Evolutionary conservation across 2,888 invertebrate species (phyloP).

Genomic region (Nemurella pictetii): DNA sequence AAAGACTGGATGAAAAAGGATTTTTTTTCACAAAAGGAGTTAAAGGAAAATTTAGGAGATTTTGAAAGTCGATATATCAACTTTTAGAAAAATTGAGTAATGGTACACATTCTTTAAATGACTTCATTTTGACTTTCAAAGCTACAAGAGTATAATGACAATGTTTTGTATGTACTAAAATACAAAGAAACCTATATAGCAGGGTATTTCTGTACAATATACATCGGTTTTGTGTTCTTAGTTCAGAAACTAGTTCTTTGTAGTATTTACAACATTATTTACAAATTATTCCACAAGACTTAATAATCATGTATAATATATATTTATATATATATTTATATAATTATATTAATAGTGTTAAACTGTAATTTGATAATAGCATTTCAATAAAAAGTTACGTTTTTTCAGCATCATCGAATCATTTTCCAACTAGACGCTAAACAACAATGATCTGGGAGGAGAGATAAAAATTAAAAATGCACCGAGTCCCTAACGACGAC

Average conservation of each 20-base stretch:
- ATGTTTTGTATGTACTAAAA: slow-evolving; percentile 43
- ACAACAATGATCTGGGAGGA: slow-evolving; percentile 28
- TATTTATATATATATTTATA: slow-evolving; percentile 41
- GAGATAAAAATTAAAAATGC: slow-evolving; percentile 37
- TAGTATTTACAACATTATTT: slow-evolving; percentile 42
- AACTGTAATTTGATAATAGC: slow-evolving; percentile 39
- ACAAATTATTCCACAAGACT: slow-evolving; percentile 42
- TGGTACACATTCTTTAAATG: slow-evolving; percentile 38
- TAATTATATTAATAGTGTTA: slow-evolving; percentile 36
- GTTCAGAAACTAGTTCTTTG: slow-evolving; percentile 41
- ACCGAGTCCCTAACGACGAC: slow-evolving; percentile 38
- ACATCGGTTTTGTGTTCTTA: slow-evolving; percentile 37
- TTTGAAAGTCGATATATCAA: no score
- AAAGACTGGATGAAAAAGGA: background rate
- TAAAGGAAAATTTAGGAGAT: background rate
- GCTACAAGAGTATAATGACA: slow-evolving; percentile 43
- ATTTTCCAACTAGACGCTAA: background rate
- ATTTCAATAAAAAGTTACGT: slow-evolving; percentile 34
- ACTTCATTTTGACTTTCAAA: slow-evolving; percentile 42
- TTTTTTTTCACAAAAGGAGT: no score
- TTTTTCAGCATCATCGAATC: slow-evolving; percentile 13
- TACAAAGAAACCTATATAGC: slow-evolving; percentile 43
- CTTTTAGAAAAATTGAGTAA: background rate
- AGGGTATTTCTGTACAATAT: slow-evolving; percentile 43
- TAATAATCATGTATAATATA: slow-evolving; percentile 40